Evolutionary conservation across 2,888 invertebrate species (phyloP).

Genomic region (Chaitophorus viminalis): DNA sequence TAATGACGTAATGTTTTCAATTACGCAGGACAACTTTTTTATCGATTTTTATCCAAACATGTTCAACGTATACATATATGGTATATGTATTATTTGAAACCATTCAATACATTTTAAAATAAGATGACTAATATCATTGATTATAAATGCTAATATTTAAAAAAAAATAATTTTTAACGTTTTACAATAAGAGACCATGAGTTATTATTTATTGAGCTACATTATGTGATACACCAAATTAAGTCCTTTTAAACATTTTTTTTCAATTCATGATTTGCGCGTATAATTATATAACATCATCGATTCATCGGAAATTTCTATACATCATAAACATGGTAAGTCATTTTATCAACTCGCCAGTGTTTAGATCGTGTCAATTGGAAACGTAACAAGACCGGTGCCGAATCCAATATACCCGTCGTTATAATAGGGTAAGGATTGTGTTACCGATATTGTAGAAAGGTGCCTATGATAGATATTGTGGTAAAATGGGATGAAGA

Average conservation of each 20-base stretch:
- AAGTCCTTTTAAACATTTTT: background rate
- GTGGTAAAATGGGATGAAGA: background rate
- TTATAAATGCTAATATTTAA: no score
- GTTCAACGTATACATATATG: background rate
- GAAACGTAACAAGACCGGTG: background rate
- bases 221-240: background rate
- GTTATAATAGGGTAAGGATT: background rate
- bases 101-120: no score
- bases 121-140: no score
- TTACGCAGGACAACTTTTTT: background rate
- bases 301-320: background rate
- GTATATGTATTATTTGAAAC: no score
- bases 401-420: background rate
- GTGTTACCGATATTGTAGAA: background rate
- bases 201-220: no score
- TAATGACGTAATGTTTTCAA: background rate
- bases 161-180: no score
- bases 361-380: constrained; percentile 19
- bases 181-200: no score
- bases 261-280: background rate
- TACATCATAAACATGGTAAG: constrained; percentile 4
- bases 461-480: background rate
- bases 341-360: constrained; percentile 10
- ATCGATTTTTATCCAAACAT: background rate
- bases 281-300: background rate